Conservation (phyloP, 2,113 vertebrate species). For the Neolamprologus kungweensis region DNA sequence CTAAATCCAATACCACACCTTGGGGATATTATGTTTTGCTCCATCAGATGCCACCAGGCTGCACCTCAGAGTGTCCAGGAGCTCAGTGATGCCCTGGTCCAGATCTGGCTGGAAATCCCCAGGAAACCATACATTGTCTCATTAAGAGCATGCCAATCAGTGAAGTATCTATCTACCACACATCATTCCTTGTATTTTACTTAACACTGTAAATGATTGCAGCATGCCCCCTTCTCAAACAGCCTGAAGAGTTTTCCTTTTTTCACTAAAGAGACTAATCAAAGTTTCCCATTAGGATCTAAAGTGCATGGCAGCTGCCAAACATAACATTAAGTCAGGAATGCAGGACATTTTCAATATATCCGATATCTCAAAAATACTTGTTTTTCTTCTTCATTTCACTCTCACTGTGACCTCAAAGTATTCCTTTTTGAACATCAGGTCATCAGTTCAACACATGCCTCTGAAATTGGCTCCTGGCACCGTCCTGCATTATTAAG, state of each 20-base stretch:
- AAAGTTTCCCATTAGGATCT: neutral
- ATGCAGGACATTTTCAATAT: neutral
- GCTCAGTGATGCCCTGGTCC: neutral
- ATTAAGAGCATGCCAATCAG: neutral
- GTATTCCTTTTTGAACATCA: neutral
- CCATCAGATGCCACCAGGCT: neutral
- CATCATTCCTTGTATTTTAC: neutral
- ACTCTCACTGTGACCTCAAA: neutral
- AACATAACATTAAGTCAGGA: neutral
- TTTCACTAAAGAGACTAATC: neutral
- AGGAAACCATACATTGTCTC: neutral
- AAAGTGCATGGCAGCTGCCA: neutral
- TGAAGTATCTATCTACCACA: neutral
- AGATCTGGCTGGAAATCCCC: neutral
- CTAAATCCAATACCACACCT: neutral
- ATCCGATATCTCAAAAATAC: neutral
- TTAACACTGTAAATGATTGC: neutral
- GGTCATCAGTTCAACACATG: slow-evolving; percentile 32
- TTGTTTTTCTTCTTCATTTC: neutral
- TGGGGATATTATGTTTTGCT: neutral
- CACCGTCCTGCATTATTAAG: slow-evolving; percentile 18
- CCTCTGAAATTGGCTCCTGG: slow-evolving; percentile 15
- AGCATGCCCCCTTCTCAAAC: neutral
- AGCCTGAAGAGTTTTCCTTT: neutral
- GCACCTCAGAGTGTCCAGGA: neutral